A percentile compares a stretch with the other conserved stretches of the same genome.
These are phyloP conservation scores for Agrotis segetum DNA, from an alignment of 2,888 invertebrate genomes.

Conservation along the genomic window DNA sequence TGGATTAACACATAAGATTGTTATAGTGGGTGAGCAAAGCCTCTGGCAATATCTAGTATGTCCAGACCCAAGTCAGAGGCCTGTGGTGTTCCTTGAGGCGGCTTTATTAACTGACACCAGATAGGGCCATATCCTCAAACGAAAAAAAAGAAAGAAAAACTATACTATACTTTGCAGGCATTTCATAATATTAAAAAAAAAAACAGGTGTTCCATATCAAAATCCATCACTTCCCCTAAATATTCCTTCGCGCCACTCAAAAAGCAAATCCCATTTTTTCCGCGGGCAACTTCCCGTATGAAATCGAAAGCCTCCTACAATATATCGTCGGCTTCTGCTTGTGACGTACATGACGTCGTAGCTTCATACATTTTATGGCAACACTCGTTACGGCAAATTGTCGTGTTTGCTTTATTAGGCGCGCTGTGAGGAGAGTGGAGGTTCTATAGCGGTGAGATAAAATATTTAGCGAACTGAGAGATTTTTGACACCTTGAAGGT, in stretches of 20 bases:
- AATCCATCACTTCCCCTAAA: neutral
- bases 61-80: too few species aligned
- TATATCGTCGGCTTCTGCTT: conserved; percentile 52
- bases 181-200: neutral
- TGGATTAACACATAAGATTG: too few species aligned
- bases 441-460: neutral
- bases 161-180: neutral
- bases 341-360: conserved; percentile 54
- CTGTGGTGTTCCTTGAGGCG: too few species aligned
- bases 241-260: conserved; percentile 5
- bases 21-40: too few species aligned
- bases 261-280: conserved; percentile 41
- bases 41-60: too few species aligned
- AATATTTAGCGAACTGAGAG: conserved; percentile 3
- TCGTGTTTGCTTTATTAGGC: conserved; percentile 57
- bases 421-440: conserved; percentile 12
- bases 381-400: conserved; percentile 58
- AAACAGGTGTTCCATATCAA: neutral
- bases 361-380: conserved; percentile 56
- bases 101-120: too few species aligned
- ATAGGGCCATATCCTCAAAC: too few species aligned
- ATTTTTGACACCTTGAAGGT: neutral
- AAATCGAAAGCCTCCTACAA: conserved; percentile 47
- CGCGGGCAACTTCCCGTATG: conserved; percentile 35
- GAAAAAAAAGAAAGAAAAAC: too few species aligned